Conservation (phyloP, 2,888 invertebrate genomes). For the Minunthozetes semirufus region DNA sequence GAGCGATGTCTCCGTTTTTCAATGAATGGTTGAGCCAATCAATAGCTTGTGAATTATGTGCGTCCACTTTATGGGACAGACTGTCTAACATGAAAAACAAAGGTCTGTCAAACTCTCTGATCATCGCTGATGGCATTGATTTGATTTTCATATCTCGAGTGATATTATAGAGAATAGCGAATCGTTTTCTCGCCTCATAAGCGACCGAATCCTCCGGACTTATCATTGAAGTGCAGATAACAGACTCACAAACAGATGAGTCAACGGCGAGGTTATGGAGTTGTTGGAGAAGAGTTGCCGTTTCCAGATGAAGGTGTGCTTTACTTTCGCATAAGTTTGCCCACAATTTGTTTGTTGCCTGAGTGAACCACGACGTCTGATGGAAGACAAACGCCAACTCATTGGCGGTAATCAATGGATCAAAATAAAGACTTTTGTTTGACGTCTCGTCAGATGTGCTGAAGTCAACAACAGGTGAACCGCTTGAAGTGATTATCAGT, state of each 20-base stretch:
- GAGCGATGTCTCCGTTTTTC: slow-evolving; percentile 66
- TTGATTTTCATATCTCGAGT: slow-evolving; percentile 58
- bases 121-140: slow-evolving; percentile 46
- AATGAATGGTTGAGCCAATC: slow-evolving; percentile 66
- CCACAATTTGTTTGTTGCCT: slow-evolving; percentile 61
- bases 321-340: slow-evolving; percentile 58
- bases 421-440: slow-evolving; percentile 16
- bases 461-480: slow-evolving; percentile 34
- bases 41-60: slow-evolving; percentile 60
- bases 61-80: slow-evolving; percentile 56
- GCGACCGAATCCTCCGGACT: slow-evolving; percentile 45
- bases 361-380: slow-evolving; percentile 33
- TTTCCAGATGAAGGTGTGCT: slow-evolving; percentile 56
- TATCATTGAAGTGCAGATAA: slow-evolving; percentile 54
- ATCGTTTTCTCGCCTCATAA: slow-evolving; percentile 58
- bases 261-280: slow-evolving; percentile 63
- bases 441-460: slow-evolving; percentile 11
- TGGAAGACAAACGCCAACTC: slow-evolving; percentile 33
- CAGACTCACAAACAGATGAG: slow-evolving; percentile 62
- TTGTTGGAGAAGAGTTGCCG: slow-evolving; percentile 66
- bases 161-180: slow-evolving; percentile 66
- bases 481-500: not conserved
- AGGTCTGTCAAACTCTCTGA: slow-evolving; percentile 53
- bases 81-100: slow-evolving; percentile 66
- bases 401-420: slow-evolving; percentile 33